These are phyloP conservation scores for Pemphigus obesinymphae DNA, from an alignment of 1,140 invertebrate genomes.

Conservation along the genomic window DNA sequence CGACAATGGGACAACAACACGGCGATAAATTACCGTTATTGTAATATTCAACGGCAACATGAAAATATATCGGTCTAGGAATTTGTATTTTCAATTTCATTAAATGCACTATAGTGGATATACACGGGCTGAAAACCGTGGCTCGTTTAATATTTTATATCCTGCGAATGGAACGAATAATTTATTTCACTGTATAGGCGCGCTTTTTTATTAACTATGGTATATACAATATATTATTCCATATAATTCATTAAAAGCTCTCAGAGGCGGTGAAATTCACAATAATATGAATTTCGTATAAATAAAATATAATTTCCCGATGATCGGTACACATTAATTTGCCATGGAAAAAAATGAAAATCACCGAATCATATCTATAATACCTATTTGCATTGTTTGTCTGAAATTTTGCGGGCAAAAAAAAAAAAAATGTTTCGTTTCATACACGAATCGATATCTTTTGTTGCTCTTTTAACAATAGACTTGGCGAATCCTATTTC, in stretches of 20 bases:
- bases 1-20: neutral
- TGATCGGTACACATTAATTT: neutral
- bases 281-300: neutral
- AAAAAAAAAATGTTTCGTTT: neutral
- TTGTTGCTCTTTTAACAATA: slow-evolving; percentile 16
- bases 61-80: slow-evolving; percentile 10
- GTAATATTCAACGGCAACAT: slow-evolving; percentile 3
- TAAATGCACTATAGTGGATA: neutral
- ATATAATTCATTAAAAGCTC: neutral
- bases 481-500: slow-evolving; percentile 17
- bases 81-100: slow-evolving; percentile 4
- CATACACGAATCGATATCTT: neutral
- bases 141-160: neutral
- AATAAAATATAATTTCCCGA: neutral
- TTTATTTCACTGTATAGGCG: neutral
- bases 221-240: too few relatives aligned
- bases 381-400: neutral
- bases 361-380: too few relatives aligned
- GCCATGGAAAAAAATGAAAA: too few relatives aligned
- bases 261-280: neutral
- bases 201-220: neutral
- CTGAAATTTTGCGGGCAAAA: neutral
- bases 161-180: neutral
- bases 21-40: slow-evolving; percentile 8
- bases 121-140: too few relatives aligned